Conservation (phyloP, 1,140 invertebrate genomes). For the Chrysoperla carnea region DNA sequence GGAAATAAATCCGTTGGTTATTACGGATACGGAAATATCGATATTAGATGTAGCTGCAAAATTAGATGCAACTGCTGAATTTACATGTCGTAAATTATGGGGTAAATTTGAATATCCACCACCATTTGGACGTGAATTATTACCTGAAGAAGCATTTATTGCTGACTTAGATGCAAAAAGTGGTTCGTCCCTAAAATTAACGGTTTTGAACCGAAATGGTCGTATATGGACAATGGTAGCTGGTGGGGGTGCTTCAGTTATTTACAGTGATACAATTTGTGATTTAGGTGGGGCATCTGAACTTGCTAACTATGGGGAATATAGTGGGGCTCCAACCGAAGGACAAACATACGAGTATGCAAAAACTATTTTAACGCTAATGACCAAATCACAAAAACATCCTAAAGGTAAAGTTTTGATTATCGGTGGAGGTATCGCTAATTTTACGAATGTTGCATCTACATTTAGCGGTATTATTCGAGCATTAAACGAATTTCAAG, state of each 20-base stretch:
- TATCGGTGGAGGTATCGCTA: constrained; percentile 93
- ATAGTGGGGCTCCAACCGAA: constrained; percentile 89
- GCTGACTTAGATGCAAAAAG: constrained; percentile 93
- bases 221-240: constrained; percentile 99
- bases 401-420: constrained; percentile 69
- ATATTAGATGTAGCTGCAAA: constrained; percentile 93
- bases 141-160: constrained; percentile 87
- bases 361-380: constrained; percentile 82
- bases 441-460: constrained; percentile 97
- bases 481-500: constrained; percentile 78
- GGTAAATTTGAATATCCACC: constrained; percentile 87
- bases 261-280: constrained; percentile 95
- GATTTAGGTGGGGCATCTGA: constrained; percentile 80
- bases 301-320: constrained; percentile 95
- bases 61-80: constrained; percentile 90
- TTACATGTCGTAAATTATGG: constrained; percentile 83
- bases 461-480: constrained; percentile 96
- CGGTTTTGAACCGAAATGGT: constrained; percentile 74
- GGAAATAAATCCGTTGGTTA: constrained; percentile 92
- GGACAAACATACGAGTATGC: constrained; percentile 96
- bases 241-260: constrained; percentile 92
- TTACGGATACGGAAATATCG: constrained; percentile 60
- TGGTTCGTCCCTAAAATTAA: constrained; percentile 89
- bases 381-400: constrained; percentile 71
- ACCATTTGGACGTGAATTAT: constrained; percentile 88